Base-by-base conservation (phyloP, 2,113 vertebrate genomes). In the Otolemur garnettii region DNA sequence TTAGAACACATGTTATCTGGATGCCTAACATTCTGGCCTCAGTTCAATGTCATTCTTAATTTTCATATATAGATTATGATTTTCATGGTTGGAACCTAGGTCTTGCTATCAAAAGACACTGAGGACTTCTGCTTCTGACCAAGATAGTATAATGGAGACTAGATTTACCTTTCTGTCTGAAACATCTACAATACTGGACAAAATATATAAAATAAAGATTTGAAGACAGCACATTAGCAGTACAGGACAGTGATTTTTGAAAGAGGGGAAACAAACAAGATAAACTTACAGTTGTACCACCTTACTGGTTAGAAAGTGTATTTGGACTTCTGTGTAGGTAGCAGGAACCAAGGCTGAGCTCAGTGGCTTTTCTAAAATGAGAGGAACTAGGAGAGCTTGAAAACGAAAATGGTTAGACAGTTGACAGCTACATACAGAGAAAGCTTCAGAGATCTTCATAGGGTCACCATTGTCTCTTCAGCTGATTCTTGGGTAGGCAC, bases 31-130 rank as follows among this genome's bases (percentile, higher is more conserved):
- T 30, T 74, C 30, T 87, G 38, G 5, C n/a, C 21, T 87, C 82
- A 91, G 6, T 82, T 79, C 57, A 79, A 8, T 72, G 18, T 89
- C 59, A 88, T 83, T 92, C 30, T 96, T 85, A 24, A 74, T 84
- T 35, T 84, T 64, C 24, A 68, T 68, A 21, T 84, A 66, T 33
- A 66, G 55, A 68, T 84, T 80, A 66, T 12, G 45, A 7, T 85
- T 94, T 79, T 38, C 35, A 74, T 84, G 28, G 71, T 68, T 26
- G 92, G 85, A 84, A 80, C 17, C 17, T 68, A 21, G 57, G 80
- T 26, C 3, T 90, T 85, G 8, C 59, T 55, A 30, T 68, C 12
- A 80, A 50, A 80, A 84, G 64, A 79, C 11, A 80, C 8, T 69
- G 33, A 30, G 45, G 33, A 59, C 55, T 87, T 95, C 24, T 79